Evolutionary conservation across 2,888 invertebrate species (phyloP), one percentile per base, ranked within the genome.

Genomic region (Morpho helenor): DNA sequence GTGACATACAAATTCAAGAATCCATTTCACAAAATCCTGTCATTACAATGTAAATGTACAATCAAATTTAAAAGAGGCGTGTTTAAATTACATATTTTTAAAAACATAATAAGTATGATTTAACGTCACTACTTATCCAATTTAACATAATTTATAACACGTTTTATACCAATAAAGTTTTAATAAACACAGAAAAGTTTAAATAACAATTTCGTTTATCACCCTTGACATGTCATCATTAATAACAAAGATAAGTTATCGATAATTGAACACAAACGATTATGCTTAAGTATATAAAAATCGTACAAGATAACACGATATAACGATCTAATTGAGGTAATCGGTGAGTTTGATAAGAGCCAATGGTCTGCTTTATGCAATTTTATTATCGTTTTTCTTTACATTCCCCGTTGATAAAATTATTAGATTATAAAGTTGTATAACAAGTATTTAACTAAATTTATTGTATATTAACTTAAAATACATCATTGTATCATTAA

Each of bases 261-360:
- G 69, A 73, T 75, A 81, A 46, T 57, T 41, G 31, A 52, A 48
- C 31, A 57, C 42, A 49, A 56, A 49, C 40, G 50, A 48, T 57
- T 48, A 52, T 9, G 41, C 47, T 31, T n/a, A 7, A 52, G 8
- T 49, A 39, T 41, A 46, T 3, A 52, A 49, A 53, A 49, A 48
- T 47, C 44, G 23, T 53, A 41, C 7, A 48, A 45, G 49, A 52
- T 52, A 41, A 52, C 40, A 46, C 22, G 5, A 44, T 47, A 57
- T 44, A 47, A 47, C 43, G 43, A 57, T 57, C 10, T 49, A 23
- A 47, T 52, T 43, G 16, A 46, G 23, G 49, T 10, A 51, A 52
- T 52, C 49, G 44, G 9, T 52, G 40, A 44, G 3, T 46, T 44
- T 40, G 16, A 46, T 46, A 43, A 7, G 42, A 22, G 41, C 31